These are phyloP conservation scores for Pycnomerus fuliginosus DNA, from an alignment of 2,888 invertebrate genomes.

Conservation along the genomic window DNA sequence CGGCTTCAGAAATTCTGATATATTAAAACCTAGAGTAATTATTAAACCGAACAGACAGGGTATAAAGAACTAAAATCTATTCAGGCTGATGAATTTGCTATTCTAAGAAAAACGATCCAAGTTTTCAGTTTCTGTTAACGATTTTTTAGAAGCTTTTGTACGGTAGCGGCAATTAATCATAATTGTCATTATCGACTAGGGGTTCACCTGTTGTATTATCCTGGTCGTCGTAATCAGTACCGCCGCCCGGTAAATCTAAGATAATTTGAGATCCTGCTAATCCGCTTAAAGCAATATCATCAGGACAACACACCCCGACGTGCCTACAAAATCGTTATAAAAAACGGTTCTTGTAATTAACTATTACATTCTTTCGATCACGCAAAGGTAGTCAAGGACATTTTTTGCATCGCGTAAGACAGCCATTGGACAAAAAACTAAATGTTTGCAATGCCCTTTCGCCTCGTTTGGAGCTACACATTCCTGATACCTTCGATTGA, in stretches of 20 bases:
- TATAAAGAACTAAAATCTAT: no score
- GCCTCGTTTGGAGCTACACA: constrained; percentile 61
- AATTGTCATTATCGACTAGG: not conserved
- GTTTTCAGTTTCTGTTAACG: not conserved
- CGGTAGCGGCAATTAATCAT: not conserved
- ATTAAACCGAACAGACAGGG: no score
- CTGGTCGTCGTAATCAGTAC: constrained; percentile 55
- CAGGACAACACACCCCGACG: constrained; percentile 77
- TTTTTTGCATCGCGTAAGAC: constrained; percentile 55
- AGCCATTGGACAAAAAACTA: constrained; percentile 59
- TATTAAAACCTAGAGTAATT: no score
- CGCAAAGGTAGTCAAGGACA: constrained; percentile 68
- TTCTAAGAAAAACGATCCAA: no score
- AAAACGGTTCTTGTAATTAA: constrained; percentile 3
- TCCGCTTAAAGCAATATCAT: constrained; percentile 50
- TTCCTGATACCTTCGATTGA: constrained; percentile 61
- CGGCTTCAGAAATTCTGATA: no score
- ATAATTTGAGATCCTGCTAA: constrained; percentile 46
- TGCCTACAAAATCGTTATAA: constrained; percentile 46
- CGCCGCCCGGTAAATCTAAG: constrained; percentile 57
- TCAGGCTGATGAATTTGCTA: no score
- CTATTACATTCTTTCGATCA: constrained; percentile 64
- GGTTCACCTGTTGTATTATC: constrained; percentile 47
- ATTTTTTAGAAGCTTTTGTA: not conserved
- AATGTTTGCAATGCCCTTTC: constrained; percentile 67